Percentiles rank a stretch among this genome's conserved stretches.
Evolutionary conservation across 2,113 vertebrate genomes (phyloP).

Genomic region (Hippocampus abdominalis): DNA sequence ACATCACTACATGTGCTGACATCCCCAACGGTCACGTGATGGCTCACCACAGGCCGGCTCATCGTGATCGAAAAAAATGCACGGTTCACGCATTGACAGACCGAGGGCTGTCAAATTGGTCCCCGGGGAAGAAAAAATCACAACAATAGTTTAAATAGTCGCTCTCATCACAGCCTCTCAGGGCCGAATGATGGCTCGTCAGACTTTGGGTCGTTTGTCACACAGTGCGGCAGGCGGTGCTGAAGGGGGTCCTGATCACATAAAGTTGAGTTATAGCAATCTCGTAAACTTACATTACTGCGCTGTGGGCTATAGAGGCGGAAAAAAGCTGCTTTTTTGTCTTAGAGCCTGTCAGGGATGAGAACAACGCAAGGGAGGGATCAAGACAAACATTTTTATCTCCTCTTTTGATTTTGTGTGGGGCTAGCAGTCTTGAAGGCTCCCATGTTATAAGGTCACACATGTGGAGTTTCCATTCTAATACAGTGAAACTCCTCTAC

Average conservation of each 20-base stretch:
- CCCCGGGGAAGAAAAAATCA: conserved; percentile 13
- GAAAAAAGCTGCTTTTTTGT: conserved; percentile 7
- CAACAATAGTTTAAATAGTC: conserved; percentile 27
- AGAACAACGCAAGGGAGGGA: conserved; percentile 19
- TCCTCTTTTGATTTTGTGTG: conserved; percentile 15
- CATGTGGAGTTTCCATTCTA: conserved; percentile 4
- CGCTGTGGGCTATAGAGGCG: conserved; percentile 21
- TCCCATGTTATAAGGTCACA: conserved; percentile 12
- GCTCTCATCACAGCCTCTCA: conserved; percentile 31
- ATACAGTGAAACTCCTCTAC: too few relatives aligned
- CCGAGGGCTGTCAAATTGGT: conserved; percentile 23
- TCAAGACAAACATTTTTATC: conserved; percentile 18
- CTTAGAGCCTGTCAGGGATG: conserved; percentile 26
- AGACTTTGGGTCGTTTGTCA: conserved; percentile 49
- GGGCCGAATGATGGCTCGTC: conserved; percentile 6
- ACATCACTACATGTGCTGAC: conserved; percentile 27
- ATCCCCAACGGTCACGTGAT: conserved; percentile 53
- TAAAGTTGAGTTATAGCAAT: conserved; percentile 56
- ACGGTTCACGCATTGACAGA: conserved; percentile 32
- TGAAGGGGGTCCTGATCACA: conserved; percentile 46
- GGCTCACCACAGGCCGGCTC: conserved; percentile 20
- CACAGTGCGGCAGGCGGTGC: conserved; percentile 20
- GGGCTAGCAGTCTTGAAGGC: conserved; percentile 12
- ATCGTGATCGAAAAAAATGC: conserved; percentile 23
- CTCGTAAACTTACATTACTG: conserved; percentile 50